phyloP scores from a whole-genome alignment of 1,140 invertebrate species.

The Drosophila dunni region DNA sequence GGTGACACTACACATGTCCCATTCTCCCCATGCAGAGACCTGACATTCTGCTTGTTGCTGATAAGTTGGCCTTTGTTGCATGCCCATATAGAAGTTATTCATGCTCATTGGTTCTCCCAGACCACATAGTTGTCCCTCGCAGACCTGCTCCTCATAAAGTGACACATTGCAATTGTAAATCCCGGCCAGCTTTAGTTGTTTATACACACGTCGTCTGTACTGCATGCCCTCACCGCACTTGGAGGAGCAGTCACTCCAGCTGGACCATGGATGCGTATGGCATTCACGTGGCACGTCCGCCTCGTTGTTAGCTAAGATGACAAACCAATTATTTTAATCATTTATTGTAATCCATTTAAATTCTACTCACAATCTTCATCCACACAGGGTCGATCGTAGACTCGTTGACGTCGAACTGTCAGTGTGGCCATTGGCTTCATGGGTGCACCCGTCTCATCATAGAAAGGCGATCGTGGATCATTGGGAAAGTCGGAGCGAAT shows the following conservation, averaged over 20 bases:
- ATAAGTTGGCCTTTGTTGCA: constrained; percentile 10
- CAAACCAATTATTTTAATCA: background rate
- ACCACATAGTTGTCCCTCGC: constrained; percentile 64
- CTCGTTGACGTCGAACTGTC: constrained; percentile 90
- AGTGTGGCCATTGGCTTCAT: constrained; percentile 96
- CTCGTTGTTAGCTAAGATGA: constrained; percentile 66
- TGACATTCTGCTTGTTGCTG: constrained; percentile 86
- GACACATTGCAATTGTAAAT: constrained; percentile 81
- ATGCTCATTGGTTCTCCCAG: constrained; percentile 23
- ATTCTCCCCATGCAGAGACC: constrained; percentile 89
- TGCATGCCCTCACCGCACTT: constrained; percentile 91
- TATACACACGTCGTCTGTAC: constrained; percentile 88
- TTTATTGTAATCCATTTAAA: background rate
- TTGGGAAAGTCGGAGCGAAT: constrained; percentile 93
- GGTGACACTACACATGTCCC: constrained; percentile 90
- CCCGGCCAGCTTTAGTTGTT: constrained; percentile 85
- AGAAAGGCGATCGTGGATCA: constrained; percentile 96
- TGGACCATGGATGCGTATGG: constrained; percentile 89
- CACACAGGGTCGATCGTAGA: constrained; percentile 94
- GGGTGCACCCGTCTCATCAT: constrained; percentile 89
- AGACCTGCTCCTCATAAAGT: constrained; percentile 65
- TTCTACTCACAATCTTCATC: constrained; percentile 78
- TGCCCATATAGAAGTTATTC: constrained; percentile 34
- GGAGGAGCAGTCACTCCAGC: constrained; percentile 91
- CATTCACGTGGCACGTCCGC: constrained; percentile 86